Evolutionary conservation across 2,888 invertebrate genomes (phyloP), one percentile per base, ranked within the genome.

Genomic region (Lordiphosa andalusiaca): DNA sequence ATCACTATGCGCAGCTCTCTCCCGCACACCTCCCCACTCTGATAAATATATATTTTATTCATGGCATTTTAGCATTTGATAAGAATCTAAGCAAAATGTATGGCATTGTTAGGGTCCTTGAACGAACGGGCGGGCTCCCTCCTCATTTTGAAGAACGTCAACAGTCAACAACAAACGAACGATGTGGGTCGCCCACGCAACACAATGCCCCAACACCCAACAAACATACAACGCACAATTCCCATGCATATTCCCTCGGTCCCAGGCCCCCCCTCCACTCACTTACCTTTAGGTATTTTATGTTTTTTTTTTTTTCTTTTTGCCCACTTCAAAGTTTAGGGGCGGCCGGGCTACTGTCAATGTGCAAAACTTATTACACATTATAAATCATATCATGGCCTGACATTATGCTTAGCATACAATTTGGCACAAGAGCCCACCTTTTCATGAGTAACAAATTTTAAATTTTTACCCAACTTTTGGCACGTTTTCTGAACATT

Each of bases 41-140:
- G 30, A 30, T 44, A 13, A 30, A 44, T 52, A 41, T 38, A 52
- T 64, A 52, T 76, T 72, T 76, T 78, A 78, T 77, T 78, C 77
- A 78, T 74, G 76, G 72, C 64, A 61, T 74, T 77, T 77, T 74
- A 74, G 76, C 68, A 70, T 80, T 80, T 77, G 77, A 77, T 78
- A 77, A 74, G 66, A 77, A 77, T 77, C 80, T 76, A 67, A 78
- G 68, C 80, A 74, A 77, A 78, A 76, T 76, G 80, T 80, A 77
- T 55, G 76, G 65, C 76, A 77, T 80, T 78, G 76, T 76, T 71
- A 63, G 67, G 30, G 30, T 30, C 30, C 30, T 30, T 30, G 30
- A 30, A 30, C 9, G 16, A 16, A 16, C 16, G 16, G 16, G 16
- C 16, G 73, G 55, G 62, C 58, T 65, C 40, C 63, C 55, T 67